Evolutionary conservation across 2,113 vertebrate genomes (phyloP).

Genomic region (Prinia subflava): DNA sequence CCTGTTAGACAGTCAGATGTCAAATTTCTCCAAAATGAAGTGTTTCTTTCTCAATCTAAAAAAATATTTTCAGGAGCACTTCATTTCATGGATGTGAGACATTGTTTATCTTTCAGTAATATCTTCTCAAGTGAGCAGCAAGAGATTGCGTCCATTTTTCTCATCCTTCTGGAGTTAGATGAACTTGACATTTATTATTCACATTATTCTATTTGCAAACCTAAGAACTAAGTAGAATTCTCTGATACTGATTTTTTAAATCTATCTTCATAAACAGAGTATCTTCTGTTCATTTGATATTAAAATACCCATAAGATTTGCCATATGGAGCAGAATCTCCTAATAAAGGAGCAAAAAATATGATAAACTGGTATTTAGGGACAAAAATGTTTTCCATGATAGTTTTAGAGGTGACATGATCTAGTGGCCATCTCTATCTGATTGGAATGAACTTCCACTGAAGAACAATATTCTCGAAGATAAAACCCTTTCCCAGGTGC

Average conservation of each 20-base stretch:
- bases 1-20: background rate
- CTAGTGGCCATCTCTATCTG: background rate
- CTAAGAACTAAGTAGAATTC: background rate
- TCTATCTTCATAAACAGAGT: background rate
- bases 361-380: background rate
- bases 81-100: background rate
- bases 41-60: background rate
- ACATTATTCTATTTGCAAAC: background rate
- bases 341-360: background rate
- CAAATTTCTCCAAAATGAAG: background rate
- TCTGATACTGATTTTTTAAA: background rate
- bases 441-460: background rate
- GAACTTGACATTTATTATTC: constrained; percentile 36
- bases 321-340: background rate
- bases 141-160: background rate
- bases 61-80: background rate
- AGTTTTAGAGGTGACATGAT: background rate
- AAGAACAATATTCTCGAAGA: background rate
- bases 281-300: constrained; percentile 1
- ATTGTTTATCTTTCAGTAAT: background rate
- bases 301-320: constrained; percentile 17
- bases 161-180: background rate
- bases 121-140: background rate
- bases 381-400: background rate
- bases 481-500: background rate